A percentile compares a stretch with the other conserved stretches of the same genome.
These are phyloP conservation scores for Tenebrosternarchus preto DNA, from an alignment of 2,113 vertebrate species.

Conservation along the genomic window DNA sequence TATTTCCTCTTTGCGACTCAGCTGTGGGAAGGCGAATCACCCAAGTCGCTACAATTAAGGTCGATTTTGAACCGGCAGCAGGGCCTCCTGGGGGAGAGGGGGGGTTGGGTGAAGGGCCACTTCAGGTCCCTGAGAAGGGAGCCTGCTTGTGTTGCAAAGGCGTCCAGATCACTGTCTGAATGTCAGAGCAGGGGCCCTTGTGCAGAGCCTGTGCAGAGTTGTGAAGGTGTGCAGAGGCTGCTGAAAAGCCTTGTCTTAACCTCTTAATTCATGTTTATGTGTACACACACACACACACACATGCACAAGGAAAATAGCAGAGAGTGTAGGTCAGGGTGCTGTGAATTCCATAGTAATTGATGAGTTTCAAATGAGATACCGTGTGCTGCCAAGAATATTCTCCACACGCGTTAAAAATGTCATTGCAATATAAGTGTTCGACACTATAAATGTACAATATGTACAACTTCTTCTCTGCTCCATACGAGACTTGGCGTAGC, in stretches of 20 bases:
- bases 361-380: not conserved
- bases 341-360: not conserved
- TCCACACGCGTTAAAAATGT: not conserved
- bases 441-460: no score
- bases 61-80: not conserved
- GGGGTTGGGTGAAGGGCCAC: no score
- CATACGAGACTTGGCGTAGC: no score
- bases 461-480: no score
- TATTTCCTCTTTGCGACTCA: conserved; percentile 35
- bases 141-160: no score
- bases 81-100: no score
- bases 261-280: not conserved
- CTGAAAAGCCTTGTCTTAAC: not conserved
- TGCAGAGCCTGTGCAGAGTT: no score
- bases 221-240: no score
- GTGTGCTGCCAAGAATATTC: not conserved
- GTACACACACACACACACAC: not conserved
- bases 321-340: not conserved
- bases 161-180: no score
- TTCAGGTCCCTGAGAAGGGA: no score
- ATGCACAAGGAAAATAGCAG: not conserved
- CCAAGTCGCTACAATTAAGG: conserved; percentile 40
- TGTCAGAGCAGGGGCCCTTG: no score
- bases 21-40: not conserved
- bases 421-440: not conserved